Conservation (phyloP, 2,888 invertebrate species). For the Tridacna gigas region DNA sequence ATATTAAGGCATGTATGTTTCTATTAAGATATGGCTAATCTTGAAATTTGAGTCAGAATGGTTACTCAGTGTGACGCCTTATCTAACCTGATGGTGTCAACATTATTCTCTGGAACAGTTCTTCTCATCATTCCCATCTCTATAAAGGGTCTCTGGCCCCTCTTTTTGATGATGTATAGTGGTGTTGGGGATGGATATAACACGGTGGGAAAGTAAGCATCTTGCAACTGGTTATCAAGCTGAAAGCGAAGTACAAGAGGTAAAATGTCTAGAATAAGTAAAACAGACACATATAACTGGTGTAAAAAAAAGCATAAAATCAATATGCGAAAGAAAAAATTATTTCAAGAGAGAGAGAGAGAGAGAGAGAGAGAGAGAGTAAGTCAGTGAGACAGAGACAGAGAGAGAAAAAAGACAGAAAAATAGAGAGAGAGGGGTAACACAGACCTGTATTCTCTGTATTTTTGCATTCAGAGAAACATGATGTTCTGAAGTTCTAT, state of each 20-base stretch:
- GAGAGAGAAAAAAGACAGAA: too few species aligned
- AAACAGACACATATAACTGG: too few species aligned
- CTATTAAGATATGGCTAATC: too few species aligned
- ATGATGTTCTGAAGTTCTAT: conserved; percentile 89
- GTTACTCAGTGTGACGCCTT: too few species aligned
- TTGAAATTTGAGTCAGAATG: too few species aligned
- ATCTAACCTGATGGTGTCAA: conserved; percentile 83
- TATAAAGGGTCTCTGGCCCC: conserved; percentile 88
- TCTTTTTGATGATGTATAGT: conserved; percentile 85
- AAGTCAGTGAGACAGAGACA: too few species aligned
- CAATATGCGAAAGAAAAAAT: too few species aligned
- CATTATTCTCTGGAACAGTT: conserved; percentile 81
- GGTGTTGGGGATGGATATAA: conserved; percentile 88
- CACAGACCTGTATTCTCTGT: conserved; percentile 87
- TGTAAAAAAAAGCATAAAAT: too few species aligned
- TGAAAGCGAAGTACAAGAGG: conserved; percentile 84
- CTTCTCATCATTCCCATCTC: conserved; percentile 83
- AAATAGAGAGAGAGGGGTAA: background rate
- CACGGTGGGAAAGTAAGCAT: conserved; percentile 90
- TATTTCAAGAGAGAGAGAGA: too few species aligned
- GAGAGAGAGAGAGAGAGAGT: too few species aligned
- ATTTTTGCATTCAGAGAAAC: conserved; percentile 89
- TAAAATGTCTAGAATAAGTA: too few species aligned
- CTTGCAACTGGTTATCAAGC: conserved; percentile 91
- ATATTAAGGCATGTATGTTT: too few species aligned